Conservation (phyloP, 2,888 invertebrate genomes). For the Liodrosophila aerea region DNA sequence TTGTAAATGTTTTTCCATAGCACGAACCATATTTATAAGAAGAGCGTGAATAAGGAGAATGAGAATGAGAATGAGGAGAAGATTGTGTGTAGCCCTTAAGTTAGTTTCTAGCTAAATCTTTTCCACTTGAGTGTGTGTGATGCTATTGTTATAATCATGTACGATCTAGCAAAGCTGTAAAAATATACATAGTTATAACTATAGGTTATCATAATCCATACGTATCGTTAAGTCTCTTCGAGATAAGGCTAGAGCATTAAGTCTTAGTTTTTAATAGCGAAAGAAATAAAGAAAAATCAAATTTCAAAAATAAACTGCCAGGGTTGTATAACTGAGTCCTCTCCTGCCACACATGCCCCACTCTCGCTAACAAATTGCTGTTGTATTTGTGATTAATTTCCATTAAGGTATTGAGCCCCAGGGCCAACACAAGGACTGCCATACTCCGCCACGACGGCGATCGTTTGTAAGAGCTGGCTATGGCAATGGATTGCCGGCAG, state of each 20-base stretch:
- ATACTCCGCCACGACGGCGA: constrained; percentile 18
- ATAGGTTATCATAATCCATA: too few relatives aligned
- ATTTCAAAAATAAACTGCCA: constrained; percentile 12
- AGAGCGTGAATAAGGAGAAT: neutral
- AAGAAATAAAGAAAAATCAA: constrained; percentile 60
- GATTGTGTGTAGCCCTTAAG: constrained; percentile 33
- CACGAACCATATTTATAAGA: constrained; percentile 33
- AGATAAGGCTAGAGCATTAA: constrained; percentile 27
- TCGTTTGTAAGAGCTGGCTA: constrained; percentile 42
- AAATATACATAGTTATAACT: constrained; percentile 27
- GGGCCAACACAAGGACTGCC: constrained; percentile 37
- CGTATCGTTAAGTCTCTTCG: neutral
- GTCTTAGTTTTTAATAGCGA: constrained; percentile 70
- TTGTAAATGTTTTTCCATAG: constrained; percentile 62
- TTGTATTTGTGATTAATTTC: constrained; percentile 66
- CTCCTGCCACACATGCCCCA: constrained; percentile 20
- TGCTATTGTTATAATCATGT: constrained; percentile 60
- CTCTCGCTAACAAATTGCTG: constrained; percentile 48
- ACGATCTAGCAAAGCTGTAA: constrained; percentile 68
- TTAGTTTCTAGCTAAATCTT: constrained; percentile 36
- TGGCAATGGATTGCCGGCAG: constrained; percentile 76
- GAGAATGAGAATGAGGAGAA: neutral
- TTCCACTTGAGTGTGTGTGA: constrained; percentile 62
- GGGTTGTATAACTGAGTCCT: constrained; percentile 1
- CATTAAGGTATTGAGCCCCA: constrained; percentile 41